phyloP scores from a whole-genome alignment of 2,113 vertebrate genomes.

The Sylvietta virens region DNA sequence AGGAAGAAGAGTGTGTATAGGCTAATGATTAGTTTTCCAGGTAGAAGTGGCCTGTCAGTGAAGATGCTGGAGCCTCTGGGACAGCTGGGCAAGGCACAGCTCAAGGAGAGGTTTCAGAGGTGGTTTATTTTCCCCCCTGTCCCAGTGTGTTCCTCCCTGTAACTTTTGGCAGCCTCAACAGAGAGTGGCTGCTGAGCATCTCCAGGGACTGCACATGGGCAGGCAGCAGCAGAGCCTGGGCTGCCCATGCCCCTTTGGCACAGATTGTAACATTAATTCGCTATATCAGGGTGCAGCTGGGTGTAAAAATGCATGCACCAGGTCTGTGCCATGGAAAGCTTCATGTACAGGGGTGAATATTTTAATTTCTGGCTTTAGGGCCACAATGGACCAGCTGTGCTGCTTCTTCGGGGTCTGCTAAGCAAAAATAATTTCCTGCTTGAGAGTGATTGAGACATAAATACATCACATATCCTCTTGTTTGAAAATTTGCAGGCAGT shows the following conservation, averaged over 20 bases:
- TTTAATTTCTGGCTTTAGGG: background rate
- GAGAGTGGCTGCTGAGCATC: background rate
- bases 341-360: rapidly evolving
- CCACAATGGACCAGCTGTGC: rapidly evolving
- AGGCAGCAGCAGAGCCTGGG: background rate
- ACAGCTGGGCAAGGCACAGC: background rate
- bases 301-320: background rate
- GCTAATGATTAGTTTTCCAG: background rate
- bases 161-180: background rate
- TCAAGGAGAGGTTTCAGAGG: background rate
- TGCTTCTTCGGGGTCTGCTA: background rate
- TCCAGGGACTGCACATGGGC: background rate
- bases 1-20: background rate
- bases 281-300: background rate
- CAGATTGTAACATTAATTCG: background rate
- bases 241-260: rapidly evolving
- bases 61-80: background rate
- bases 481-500: background rate
- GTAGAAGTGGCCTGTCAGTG: background rate
- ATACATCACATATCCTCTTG: background rate
- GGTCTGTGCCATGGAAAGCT: background rate
- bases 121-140: background rate
- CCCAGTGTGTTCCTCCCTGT: rapidly evolving
- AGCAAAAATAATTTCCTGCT: background rate
- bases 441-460: background rate